phyloP scores from a whole-genome alignment of 2,113 vertebrate species.

The Trematomus loennbergii region DNA sequence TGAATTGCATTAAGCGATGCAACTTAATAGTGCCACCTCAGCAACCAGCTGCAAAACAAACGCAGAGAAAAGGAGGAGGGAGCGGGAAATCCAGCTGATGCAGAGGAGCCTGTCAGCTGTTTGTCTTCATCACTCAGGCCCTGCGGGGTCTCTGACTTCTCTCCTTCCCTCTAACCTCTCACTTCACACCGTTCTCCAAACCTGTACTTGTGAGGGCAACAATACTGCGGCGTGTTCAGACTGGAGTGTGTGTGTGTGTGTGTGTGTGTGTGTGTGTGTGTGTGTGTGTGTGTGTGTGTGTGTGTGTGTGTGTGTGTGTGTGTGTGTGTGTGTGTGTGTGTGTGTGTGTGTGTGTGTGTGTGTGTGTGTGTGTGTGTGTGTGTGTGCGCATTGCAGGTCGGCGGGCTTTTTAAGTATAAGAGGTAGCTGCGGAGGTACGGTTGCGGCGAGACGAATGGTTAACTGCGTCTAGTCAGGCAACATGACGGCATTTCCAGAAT shows the following conservation, averaged over 20 bases:
- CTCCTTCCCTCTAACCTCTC: constrained; percentile 46
- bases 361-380: no score
- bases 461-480: constrained; percentile 41
- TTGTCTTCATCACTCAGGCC: constrained; percentile 61
- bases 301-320: no score
- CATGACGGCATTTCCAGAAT: constrained; percentile 24
- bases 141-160: constrained; percentile 57
- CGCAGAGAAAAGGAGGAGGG: constrained; percentile 32
- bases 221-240: constrained; percentile 72
- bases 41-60: constrained; percentile 64
- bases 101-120: constrained; percentile 65
- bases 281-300: no score
- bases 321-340: no score
- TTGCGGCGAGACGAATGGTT: constrained; percentile 49
- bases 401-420: constrained; percentile 54
- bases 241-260: constrained; percentile 67
- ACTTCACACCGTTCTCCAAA: constrained; percentile 54
- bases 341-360: no score
- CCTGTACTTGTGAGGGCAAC: constrained; percentile 56
- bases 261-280: no score
- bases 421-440: constrained; percentile 33
- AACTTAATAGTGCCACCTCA: constrained; percentile 38
- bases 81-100: constrained; percentile 48
- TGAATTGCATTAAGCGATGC: constrained; percentile 11
- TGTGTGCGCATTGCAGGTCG: constrained; percentile 16